phyloP scores from a whole-genome alignment of 2,113 vertebrate species.

The Pedionomus torquatus region DNA sequence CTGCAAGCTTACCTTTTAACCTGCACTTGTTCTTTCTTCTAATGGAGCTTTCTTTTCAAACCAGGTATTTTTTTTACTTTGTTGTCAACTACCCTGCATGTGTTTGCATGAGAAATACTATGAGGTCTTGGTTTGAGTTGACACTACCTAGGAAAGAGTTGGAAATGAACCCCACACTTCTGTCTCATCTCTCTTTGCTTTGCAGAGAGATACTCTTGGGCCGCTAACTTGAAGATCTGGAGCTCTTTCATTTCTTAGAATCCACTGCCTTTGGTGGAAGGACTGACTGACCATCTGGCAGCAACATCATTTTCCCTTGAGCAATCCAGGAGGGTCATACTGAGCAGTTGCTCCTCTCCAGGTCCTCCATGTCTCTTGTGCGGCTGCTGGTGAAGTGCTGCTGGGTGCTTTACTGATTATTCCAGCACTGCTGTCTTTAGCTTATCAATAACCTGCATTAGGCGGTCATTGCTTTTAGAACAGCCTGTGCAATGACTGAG shows the following conservation, averaged over 20 bases:
- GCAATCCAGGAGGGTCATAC: not conserved
- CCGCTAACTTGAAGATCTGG: not conserved
- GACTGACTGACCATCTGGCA: not conserved
- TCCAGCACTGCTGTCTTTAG: not conserved
- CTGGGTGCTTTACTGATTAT: not conserved
- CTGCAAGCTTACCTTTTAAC: slow-evolving; percentile 41
- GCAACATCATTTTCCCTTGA: not conserved
- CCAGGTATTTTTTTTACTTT: not conserved
- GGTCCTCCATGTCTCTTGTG: not conserved
- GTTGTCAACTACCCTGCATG: not conserved
- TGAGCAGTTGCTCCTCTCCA: not conserved
- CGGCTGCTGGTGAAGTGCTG: not conserved
- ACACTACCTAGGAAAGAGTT: not conserved
- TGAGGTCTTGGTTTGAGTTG: slow-evolving; percentile 5
- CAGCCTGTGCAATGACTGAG: not conserved
- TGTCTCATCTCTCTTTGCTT: not conserved
- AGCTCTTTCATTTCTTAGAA: not conserved
- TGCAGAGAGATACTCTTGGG: not conserved
- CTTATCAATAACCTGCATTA: not conserved
- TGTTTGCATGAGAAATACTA: not conserved
- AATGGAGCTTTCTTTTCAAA: not conserved
- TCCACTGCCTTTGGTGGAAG: not conserved
- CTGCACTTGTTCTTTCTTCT: slow-evolving; percentile 30
- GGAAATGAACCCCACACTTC: not conserved
- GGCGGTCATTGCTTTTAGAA: not conserved